phyloP scores from a whole-genome alignment of 2,113 vertebrate genomes.

The Zeus faber region DNA sequence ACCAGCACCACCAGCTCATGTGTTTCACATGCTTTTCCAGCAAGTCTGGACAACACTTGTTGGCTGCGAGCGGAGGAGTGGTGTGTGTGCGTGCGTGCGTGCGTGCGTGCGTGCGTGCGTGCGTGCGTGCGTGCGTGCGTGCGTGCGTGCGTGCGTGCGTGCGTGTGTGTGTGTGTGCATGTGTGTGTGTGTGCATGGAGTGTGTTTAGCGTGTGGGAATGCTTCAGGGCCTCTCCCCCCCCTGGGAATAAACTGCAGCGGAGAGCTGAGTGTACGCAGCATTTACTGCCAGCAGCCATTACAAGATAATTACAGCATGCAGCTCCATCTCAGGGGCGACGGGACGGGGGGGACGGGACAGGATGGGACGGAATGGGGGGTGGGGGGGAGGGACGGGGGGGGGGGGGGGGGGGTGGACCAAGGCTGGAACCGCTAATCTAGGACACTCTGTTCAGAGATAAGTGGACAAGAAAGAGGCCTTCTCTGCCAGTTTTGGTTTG shows the following conservation, averaged over 20 bases:
- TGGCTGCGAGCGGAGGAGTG: no score
- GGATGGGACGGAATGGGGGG: not conserved
- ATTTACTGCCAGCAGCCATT: slow-evolving; percentile 46
- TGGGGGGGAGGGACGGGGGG: not conserved
- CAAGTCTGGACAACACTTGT: not conserved
- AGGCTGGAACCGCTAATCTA: slow-evolving; percentile 55
- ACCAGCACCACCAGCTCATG: not conserved
- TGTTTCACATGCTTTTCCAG: not conserved
- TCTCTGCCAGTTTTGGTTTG: slow-evolving; percentile 10
- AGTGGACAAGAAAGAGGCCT: slow-evolving; percentile 34
- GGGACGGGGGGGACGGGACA: no score
- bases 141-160: not conserved
- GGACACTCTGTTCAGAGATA: slow-evolving; percentile 59
- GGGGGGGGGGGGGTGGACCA: slow-evolving; percentile 4
- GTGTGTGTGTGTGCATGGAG: not conserved
- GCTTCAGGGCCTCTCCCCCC: slow-evolving; percentile 10
- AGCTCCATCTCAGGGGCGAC: slow-evolving; percentile 34
- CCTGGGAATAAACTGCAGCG: slow-evolving; percentile 21
- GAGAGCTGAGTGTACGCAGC: slow-evolving; percentile 4
- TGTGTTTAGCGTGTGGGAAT: slow-evolving; percentile 34
- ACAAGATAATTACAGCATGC: slow-evolving; percentile 59
- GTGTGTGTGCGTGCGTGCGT: not conserved
- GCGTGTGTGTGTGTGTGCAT: not conserved
- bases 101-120: not conserved
- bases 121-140: not conserved